phyloP scores from a whole-genome alignment of 2,113 vertebrate species.

The Xiphophorus hellerii region DNA sequence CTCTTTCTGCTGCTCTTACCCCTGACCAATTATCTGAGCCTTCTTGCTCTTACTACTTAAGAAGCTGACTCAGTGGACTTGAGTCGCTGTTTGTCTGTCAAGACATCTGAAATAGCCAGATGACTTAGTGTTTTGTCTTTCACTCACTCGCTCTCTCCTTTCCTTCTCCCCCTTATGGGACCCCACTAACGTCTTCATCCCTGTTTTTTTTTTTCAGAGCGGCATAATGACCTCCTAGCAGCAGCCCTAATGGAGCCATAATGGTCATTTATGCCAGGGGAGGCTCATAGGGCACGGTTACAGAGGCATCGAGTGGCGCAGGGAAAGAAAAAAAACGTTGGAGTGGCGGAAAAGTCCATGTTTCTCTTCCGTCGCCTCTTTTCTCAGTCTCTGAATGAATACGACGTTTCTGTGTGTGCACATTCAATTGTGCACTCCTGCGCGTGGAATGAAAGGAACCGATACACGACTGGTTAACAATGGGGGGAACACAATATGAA shows the following conservation, averaged over 20 bases:
- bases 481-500: slow-evolving; percentile 59
- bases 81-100: slow-evolving; percentile 71
- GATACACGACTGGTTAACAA: slow-evolving; percentile 64
- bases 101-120: slow-evolving; percentile 71
- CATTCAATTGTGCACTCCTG: slow-evolving; percentile 38
- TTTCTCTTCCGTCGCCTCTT: slow-evolving; percentile 32
- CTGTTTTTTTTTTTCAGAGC: slow-evolving; percentile 69
- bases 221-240: slow-evolving; percentile 75
- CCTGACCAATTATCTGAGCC: slow-evolving; percentile 54
- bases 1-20: slow-evolving; percentile 38
- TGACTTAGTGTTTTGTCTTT: slow-evolving; percentile 73
- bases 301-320: slow-evolving; percentile 60
- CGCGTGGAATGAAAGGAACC: slow-evolving; percentile 51
- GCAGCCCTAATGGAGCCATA: slow-evolving; percentile 79
- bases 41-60: slow-evolving; percentile 57
- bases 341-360: slow-evolving; percentile 43
- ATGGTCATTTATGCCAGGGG: slow-evolving; percentile 77
- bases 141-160: slow-evolving; percentile 61
- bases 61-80: slow-evolving; percentile 66
- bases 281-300: slow-evolving; percentile 68
- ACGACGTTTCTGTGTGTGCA: slow-evolving; percentile 30
- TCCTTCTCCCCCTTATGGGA: slow-evolving; percentile 71
- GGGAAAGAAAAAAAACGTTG: slow-evolving; percentile 27
- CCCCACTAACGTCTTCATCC: slow-evolving; percentile 73
- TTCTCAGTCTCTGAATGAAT: slow-evolving; percentile 51